These are phyloP conservation scores for Ciconia nigra DNA, from an alignment of 2,797 vertebrate species.

Conservation along the genomic window DNA sequence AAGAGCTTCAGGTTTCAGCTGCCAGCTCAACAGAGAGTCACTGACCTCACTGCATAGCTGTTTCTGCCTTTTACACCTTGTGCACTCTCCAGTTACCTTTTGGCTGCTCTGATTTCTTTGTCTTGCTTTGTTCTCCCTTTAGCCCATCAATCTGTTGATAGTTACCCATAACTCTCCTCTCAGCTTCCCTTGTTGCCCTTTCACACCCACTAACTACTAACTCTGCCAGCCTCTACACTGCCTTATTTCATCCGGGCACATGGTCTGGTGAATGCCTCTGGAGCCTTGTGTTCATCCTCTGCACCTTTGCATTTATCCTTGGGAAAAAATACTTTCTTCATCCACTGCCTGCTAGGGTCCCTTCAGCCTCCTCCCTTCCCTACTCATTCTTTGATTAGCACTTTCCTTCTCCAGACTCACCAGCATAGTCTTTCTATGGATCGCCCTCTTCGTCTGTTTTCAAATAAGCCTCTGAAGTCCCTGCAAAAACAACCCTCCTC, in stretches of 20 bases:
- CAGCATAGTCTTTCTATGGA: neutral
- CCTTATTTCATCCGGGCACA: neutral
- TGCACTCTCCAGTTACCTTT: neutral
- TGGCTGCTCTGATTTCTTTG: neutral
- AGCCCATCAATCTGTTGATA: neutral
- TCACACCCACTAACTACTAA: neutral
- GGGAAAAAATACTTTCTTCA: neutral
- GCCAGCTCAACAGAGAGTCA: neutral
- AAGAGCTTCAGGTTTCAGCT: neutral
- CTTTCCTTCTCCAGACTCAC: slow-evolving; percentile 8
- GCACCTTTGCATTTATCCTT: neutral
- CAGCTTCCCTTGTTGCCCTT: neutral
- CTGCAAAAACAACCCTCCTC: slow-evolving; percentile 39
- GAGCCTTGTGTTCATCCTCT: neutral
- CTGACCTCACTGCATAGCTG: neutral
- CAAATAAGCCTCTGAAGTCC: slow-evolving; percentile 50
- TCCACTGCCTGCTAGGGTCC: neutral
- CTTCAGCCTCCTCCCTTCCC: neutral
- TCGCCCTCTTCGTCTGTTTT: neutral
- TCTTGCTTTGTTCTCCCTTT: neutral
- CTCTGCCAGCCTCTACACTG: neutral
- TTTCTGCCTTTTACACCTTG: neutral
- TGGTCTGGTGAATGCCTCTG: neutral
- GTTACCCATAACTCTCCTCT: neutral
- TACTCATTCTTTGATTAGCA: slow-evolving; percentile 2